A percentile compares a stretch with the other conserved stretches of the same genome.
phyloP scores from a whole-genome alignment of 2,888 invertebrate genomes.

The Argyra leucocephala region DNA sequence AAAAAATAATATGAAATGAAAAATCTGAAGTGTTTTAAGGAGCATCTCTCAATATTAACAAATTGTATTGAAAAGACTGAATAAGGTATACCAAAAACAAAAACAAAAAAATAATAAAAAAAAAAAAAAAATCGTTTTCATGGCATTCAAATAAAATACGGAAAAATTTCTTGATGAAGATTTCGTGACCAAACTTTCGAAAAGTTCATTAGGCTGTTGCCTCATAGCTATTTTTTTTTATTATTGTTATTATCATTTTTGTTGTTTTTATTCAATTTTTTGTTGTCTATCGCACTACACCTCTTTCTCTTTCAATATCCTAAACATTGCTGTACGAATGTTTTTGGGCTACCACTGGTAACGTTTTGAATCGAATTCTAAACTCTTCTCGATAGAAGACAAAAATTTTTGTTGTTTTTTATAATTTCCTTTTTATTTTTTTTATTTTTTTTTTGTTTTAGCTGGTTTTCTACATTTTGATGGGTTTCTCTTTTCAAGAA shows the following conservation, averaged over 20 bases:
- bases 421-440: background rate
- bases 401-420: background rate
- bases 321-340: too few species aligned
- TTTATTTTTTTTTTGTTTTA: background rate
- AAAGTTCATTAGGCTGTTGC: slow-evolving; percentile 6
- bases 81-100: too few species aligned
- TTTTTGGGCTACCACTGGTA: too few species aligned
- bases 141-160: background rate
- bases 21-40: background rate
- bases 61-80: too few species aligned
- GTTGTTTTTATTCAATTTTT: background rate
- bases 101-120: too few species aligned
- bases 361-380: background rate
- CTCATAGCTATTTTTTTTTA: background rate
- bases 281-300: background rate
- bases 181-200: slow-evolving; percentile 6
- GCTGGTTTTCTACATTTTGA: background rate
- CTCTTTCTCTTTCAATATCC: background rate
- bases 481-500: too few species aligned
- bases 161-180: background rate
- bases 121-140: background rate
- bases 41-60: background rate
- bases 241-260: background rate
- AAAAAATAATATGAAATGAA: background rate
- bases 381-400: background rate